Conservation (phyloP, 1,140 invertebrate genomes). For the Monochamus saltuarius region DNA sequence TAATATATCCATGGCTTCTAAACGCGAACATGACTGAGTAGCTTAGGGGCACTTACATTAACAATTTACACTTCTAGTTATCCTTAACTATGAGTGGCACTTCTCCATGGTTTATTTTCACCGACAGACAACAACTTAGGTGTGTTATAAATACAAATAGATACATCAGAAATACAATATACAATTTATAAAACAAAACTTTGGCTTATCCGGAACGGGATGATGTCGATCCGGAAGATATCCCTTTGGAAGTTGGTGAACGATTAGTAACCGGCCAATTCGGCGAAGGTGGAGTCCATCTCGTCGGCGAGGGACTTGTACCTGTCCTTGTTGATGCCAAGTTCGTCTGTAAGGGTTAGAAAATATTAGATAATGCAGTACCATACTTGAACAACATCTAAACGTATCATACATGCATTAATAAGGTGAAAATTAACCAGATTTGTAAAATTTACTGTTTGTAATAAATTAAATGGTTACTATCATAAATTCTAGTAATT, state of each 20-base stretch:
- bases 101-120: constrained; percentile 3
- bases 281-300: constrained; percentile 96
- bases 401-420: no score
- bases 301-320: constrained; percentile 96
- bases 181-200: constrained; percentile 13
- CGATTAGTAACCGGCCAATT: constrained; percentile 83
- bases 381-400: neutral
- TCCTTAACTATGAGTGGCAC: neutral
- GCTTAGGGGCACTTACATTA: constrained; percentile 11
- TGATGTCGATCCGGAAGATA: neutral
- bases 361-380: neutral
- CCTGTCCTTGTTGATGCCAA: constrained; percentile 98
- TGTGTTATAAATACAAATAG: no score
- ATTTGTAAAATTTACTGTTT: no score
- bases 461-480: no score
- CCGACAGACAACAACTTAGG: no score
- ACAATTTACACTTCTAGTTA: neutral
- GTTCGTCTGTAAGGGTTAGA: constrained; percentile 76
- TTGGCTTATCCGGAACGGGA: neutral
- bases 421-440: no score
- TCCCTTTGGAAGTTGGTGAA: neutral
- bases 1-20: constrained; percentile 12
- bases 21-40: constrained; percentile 11
- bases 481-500: no score
- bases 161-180: constrained; percentile 18